Evolutionary conservation across 1,140 invertebrate genomes (phyloP).

Genomic region (Formica selysi): DNA sequence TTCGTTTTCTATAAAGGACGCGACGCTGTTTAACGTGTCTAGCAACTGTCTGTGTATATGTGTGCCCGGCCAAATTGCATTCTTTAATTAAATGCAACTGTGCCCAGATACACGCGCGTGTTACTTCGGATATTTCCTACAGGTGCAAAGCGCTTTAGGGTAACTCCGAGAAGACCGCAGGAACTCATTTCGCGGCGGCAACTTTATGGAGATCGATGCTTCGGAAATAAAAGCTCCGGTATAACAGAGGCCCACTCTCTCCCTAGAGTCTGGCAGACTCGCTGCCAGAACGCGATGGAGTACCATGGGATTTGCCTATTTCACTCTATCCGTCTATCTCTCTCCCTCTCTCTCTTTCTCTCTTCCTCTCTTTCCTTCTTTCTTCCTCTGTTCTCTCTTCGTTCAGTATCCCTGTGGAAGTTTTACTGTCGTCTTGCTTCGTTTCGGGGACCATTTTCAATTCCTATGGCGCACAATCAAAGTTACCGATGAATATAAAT

Average conservation of each 20-base stretch:
- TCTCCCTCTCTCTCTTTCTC: not conserved
- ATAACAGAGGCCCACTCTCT: conserved; percentile 52
- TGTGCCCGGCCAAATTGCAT: conserved; percentile 4
- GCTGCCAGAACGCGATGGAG: conserved; percentile 54
- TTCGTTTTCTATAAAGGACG: not conserved
- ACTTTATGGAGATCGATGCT: conserved; percentile 74
- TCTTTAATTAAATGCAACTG: conserved; percentile 57
- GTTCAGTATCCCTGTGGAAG: conserved; percentile 50
- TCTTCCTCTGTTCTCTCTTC: not conserved
- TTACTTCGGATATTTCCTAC: conserved; percentile 23
- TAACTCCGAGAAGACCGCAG: conserved; percentile 55
- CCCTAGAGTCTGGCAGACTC: conserved; percentile 46
- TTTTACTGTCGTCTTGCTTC: conserved; percentile 59
- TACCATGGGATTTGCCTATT: conserved; percentile 71
- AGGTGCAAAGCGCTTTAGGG: conserved; percentile 61
- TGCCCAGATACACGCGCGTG: not conserved
- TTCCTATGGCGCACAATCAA: conserved; percentile 67
- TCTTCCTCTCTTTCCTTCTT: not conserved
- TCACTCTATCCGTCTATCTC: conserved; percentile 50
- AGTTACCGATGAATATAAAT: conserved; percentile 77
- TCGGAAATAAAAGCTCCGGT: conserved; percentile 70
- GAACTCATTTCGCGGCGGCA: conserved; percentile 67
- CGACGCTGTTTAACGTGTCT: not conserved
- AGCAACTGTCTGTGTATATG: not conserved
- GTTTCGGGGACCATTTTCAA: conserved; percentile 57